phyloP scores from a whole-genome alignment of 2,113 vertebrate species.

The Nerophis ophidion region DNA sequence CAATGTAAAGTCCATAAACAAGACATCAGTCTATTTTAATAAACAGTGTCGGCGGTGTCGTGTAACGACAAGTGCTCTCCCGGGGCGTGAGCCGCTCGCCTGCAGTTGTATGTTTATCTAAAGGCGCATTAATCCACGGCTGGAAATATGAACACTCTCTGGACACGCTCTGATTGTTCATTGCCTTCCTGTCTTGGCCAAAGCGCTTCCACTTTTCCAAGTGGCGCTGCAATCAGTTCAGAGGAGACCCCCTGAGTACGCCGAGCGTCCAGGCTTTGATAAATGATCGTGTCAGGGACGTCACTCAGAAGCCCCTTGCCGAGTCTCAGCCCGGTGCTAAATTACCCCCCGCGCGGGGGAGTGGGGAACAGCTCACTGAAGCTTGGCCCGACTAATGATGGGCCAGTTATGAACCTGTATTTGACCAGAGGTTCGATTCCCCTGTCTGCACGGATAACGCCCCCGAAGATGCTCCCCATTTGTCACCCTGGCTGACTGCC shows the following conservation, averaged over 20 bases:
- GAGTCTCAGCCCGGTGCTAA: conserved; percentile 78
- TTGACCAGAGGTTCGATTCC: conserved; percentile 85
- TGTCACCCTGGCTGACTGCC: conserved; percentile 89
- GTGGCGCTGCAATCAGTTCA: conserved; percentile 86
- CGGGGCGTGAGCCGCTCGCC: conserved; percentile 58
- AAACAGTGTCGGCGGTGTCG: conserved; percentile 70
- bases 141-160: conserved; percentile 98
- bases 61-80: conserved; percentile 65
- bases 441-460: conserved; percentile 74
- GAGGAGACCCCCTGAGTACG: conserved; percentile 83
- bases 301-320: conserved; percentile 84
- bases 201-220: conserved; percentile 91
- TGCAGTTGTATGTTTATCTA: conserved; percentile 91
- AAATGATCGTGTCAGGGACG: conserved; percentile 98
- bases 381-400: conserved; percentile 75
- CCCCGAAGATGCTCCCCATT: conserved; percentile 89
- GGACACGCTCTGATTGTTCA: conserved; percentile 94
- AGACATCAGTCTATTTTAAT: conserved; percentile 72
- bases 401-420: conserved; percentile 85
- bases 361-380: conserved; percentile 53
- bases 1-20: conserved; percentile 62
- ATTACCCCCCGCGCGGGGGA: conserved; percentile 75
- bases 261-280: conserved; percentile 89
- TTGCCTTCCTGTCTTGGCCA: conserved; percentile 98
- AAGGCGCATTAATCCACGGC: conserved; percentile 89